Conservation (phyloP, 2,113 vertebrate genomes). For the Erinaceus europaeus region DNA sequence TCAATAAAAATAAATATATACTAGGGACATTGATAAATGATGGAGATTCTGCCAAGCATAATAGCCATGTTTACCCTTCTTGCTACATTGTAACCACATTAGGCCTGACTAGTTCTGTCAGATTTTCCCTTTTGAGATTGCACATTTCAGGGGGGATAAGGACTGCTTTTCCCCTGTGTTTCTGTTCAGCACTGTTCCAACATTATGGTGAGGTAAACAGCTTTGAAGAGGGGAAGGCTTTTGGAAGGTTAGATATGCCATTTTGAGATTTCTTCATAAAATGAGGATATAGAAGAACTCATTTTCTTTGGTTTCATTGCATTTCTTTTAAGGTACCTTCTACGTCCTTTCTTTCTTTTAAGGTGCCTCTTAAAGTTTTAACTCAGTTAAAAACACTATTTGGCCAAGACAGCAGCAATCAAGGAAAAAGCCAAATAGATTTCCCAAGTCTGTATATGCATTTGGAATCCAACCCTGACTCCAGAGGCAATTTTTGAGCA, state of each 20-base stretch:
- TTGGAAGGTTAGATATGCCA: background rate
- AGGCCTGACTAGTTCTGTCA: background rate
- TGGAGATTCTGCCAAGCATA: background rate
- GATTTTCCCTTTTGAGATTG: background rate
- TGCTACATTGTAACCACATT: background rate
- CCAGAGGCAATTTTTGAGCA: conserved; percentile 57
- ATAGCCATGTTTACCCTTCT: background rate
- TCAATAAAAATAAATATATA: no score
- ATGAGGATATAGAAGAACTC: background rate
- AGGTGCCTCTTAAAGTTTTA: background rate
- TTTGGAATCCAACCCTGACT: conserved; percentile 29
- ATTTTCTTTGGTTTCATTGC: background rate
- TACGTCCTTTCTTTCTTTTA: no score
- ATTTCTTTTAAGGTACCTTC: background rate
- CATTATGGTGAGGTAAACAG: background rate
- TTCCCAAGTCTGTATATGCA: conserved; percentile 41
- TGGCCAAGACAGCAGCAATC: background rate
- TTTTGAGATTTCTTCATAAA: background rate
- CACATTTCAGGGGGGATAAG: background rate
- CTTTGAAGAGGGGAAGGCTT: background rate
- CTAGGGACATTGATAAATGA: background rate
- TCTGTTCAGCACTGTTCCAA: background rate
- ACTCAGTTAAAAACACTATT: conserved; percentile 26
- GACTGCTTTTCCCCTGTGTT: background rate
- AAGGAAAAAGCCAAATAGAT: conserved; percentile 45